Percentiles rank a stretch among this genome's conserved stretches.
phyloP scores from a whole-genome alignment of 2,888 invertebrate species.

The Heteromyza rotundicornis region DNA sequence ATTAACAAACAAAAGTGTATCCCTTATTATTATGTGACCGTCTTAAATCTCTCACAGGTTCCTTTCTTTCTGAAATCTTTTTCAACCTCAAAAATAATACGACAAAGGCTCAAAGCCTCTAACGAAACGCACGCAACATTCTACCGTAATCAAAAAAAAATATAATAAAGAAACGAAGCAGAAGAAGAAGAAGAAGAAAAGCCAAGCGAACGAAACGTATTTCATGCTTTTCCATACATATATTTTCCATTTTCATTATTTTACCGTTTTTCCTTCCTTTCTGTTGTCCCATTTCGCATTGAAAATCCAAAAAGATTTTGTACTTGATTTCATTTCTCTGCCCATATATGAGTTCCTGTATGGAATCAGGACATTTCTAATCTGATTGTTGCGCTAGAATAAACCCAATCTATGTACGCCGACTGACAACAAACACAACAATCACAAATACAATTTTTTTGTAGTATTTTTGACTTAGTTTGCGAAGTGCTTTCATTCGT shows the following conservation, averaged over 20 bases:
- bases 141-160: too few species aligned
- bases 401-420: neutral
- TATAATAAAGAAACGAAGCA: too few species aligned
- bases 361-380: slow-evolving; percentile 3
- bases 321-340: slow-evolving; percentile 17
- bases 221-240: neutral
- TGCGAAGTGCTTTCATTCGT: neutral
- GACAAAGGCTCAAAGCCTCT: too few species aligned
- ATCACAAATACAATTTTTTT: neutral
- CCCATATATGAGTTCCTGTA: neutral
- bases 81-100: too few species aligned
- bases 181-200: too few species aligned
- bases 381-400: slow-evolving; percentile 14
- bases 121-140: too few species aligned
- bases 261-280: neutral
- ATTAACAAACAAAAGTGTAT: too few species aligned
- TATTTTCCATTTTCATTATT: neutral
- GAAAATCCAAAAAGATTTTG: slow-evolving; percentile 17
- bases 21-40: too few species aligned
- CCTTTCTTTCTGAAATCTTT: too few species aligned
- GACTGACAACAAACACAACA: neutral
- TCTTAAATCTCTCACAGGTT: too few species aligned
- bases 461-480: neutral
- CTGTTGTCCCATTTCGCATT: neutral
- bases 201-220: too few species aligned